These are phyloP conservation scores for Drosophila tsacasi DNA, from an alignment of 1,140 invertebrate genomes.

Conservation along the genomic window DNA sequence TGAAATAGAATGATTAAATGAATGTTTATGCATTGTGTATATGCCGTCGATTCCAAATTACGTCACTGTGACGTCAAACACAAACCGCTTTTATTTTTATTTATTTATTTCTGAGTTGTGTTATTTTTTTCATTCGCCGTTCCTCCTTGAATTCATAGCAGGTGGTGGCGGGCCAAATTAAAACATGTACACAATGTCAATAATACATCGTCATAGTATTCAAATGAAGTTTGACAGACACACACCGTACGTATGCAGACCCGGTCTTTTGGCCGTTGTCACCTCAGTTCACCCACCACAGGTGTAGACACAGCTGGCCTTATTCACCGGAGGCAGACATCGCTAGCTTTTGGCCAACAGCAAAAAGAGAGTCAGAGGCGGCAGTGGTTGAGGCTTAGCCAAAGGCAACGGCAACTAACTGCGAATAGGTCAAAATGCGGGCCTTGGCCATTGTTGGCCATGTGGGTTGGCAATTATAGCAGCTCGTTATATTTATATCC, in stretches of 20 bases:
- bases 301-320: conserved; percentile 74
- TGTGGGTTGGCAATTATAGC: conserved; percentile 35
- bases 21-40: conserved; percentile 76
- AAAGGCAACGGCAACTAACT: conserved; percentile 7
- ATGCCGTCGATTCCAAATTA: conserved; percentile 71
- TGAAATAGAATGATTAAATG: conserved; percentile 75
- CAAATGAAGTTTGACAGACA: conserved; percentile 78
- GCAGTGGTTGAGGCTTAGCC: conserved; percentile 25
- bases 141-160: conserved; percentile 65
- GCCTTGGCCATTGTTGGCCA: conserved; percentile 34
- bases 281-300: conserved; percentile 26
- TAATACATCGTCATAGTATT: conserved; percentile 82
- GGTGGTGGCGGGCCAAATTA: conserved; percentile 71
- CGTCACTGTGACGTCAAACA: conserved; percentile 80
- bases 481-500: conserved; percentile 19
- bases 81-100: conserved; percentile 62
- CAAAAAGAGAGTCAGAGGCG: conserved; percentile 8
- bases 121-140: conserved; percentile 9
- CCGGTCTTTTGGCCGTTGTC: conserved; percentile 15
- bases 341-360: conserved; percentile 16
- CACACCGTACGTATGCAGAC: conserved; percentile 8
- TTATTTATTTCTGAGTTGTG: conserved; percentile 33
- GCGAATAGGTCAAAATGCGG: conserved; percentile 45
- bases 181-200: conserved; percentile 80
- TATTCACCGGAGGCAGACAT: conserved; percentile 36